Evolutionary conservation across 2,113 vertebrate species (phyloP).

Genomic region (Anhinga anhinga): DNA sequence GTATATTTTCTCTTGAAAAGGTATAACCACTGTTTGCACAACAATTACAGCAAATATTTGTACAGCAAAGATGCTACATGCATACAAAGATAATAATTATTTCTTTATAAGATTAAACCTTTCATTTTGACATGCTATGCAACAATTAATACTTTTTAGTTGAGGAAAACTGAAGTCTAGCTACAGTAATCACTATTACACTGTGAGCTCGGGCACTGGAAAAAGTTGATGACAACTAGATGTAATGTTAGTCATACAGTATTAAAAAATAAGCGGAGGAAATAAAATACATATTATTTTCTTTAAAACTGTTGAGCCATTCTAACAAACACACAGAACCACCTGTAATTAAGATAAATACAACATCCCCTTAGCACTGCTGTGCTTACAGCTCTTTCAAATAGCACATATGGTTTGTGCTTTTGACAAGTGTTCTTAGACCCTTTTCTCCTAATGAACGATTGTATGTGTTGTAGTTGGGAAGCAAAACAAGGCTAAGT

Average conservation of each 20-base stretch:
- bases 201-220: not conserved
- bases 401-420: not conserved
- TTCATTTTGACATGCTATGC: not conserved
- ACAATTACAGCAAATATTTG: not conserved
- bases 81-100: not conserved
- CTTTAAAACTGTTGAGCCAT: not conserved
- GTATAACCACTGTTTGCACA: not conserved
- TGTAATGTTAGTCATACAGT: not conserved
- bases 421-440: not conserved
- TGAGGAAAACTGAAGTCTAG: not conserved
- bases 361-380: not conserved
- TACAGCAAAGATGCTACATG: not conserved
- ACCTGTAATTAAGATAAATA: not conserved
- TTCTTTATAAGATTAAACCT: not conserved
- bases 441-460: not conserved
- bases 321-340: not conserved
- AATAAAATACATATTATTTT: not conserved
- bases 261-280: not conserved
- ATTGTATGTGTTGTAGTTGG: not conserved
- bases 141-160: not conserved
- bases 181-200: not conserved
- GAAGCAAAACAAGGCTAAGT: constrained; percentile 22
- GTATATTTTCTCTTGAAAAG: not conserved
- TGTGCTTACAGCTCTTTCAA: not conserved
- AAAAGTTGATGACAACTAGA: not conserved